Evolutionary conservation across 2,113 vertebrate species (phyloP).

Genomic region (Antechinus flavipes): DNA sequence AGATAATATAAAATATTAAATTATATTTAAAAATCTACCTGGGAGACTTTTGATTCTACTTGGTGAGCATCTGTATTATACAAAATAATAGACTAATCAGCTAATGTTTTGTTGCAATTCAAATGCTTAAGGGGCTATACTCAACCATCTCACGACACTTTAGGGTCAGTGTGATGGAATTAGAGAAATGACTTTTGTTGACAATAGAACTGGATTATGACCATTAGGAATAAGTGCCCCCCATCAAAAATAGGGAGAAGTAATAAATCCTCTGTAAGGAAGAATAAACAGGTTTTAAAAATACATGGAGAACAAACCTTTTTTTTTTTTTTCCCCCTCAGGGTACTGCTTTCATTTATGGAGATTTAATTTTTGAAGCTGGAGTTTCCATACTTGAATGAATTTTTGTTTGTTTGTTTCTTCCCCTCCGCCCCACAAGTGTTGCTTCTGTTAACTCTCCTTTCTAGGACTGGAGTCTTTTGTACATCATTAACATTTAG

Average conservation of each 20-base stretch:
- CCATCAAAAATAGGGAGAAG: background rate
- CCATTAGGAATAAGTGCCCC: background rate
- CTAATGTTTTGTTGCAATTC: background rate
- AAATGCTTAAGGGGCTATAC: background rate
- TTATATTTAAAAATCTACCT: background rate
- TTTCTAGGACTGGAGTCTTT: background rate
- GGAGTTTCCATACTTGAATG: background rate
- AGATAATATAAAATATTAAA: background rate
- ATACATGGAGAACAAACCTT: background rate
- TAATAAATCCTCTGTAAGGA: background rate
- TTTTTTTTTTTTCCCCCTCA: background rate
- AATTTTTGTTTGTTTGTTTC: background rate
- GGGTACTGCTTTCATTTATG: background rate
- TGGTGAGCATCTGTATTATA: background rate
- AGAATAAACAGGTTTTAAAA: background rate
- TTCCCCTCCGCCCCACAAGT: background rate
- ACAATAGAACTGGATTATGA: background rate
- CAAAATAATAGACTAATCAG: background rate
- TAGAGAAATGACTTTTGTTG: background rate
- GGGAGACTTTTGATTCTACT: background rate
- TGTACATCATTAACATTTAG: background rate
- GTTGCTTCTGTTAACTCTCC: background rate
- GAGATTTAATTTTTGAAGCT: background rate
- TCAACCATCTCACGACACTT: background rate
- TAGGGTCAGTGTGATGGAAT: background rate